Evolutionary conservation across 1,140 invertebrate species (phyloP), one percentile per base, ranked within the genome.

Genomic region (Procambarus clarkii): DNA sequence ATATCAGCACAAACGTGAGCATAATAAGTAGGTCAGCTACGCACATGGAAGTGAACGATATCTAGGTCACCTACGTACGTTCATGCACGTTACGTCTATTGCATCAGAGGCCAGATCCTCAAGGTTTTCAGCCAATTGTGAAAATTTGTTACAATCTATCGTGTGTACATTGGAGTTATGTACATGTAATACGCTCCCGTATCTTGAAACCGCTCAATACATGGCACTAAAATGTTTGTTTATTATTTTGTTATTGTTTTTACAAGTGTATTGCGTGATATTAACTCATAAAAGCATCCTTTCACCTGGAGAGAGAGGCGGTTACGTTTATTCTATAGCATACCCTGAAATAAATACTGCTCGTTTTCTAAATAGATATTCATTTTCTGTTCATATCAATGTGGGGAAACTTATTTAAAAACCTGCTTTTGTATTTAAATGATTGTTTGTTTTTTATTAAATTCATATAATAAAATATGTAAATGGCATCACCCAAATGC

Each of bases 11-110:
- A 54, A 54, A 54, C 50, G 8, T 8, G 50, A 9, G 8, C 3
- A 21, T 4, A 34, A 9, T 34, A 74, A 74, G 24, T 74, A 7
- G 69, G 69, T 74, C 69, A 74, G 69, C 69, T 34, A 34, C 69
- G 69, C 69, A 24, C 18, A 69, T 74, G 21, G n/a, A 74, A 21
- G 69, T 74, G 69, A 8, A n/a, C 24, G 18, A 74, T 74, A 74
- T 74, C n/a, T 74, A 74, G 69, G 69, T 74, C 69, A 74, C 1
- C 69, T 74, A 74, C 69, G 69, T 74, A 21, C 69, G n/a, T 74
- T 34, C 24, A 74, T 74, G 69, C 69, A 74, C 5, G 69, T 21
- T 74, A 74, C 69, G n/a, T 74, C 34, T 11, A 34, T 74, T 74
- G 69, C 69, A 74, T 74, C 69, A 74, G n/a, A 4, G 34, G 69